Evolutionary conservation across 2,888 invertebrate genomes (phyloP).

Genomic region (Sturmia bella): DNA sequence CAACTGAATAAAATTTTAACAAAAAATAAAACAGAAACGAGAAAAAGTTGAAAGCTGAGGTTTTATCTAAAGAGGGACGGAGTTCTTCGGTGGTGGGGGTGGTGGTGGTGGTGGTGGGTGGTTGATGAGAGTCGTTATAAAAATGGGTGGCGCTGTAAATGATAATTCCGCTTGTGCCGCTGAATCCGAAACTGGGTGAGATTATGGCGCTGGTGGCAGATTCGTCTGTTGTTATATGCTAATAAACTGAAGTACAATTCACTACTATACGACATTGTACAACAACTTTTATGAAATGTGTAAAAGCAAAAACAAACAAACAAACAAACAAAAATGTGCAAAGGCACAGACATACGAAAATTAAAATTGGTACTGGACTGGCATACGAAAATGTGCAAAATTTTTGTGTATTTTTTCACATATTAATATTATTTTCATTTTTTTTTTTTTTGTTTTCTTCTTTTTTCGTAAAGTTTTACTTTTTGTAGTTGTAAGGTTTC

Average conservation of each 20-base stretch:
- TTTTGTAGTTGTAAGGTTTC: constrained; percentile 51
- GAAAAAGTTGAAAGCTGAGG: constrained; percentile 57
- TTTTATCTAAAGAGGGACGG: constrained; percentile 29
- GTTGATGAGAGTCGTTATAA: constrained; percentile 39
- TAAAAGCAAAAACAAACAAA: constrained; percentile 8
- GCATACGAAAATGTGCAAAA: constrained; percentile 28
- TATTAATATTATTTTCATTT: constrained; percentile 18
- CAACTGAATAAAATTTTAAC: constrained; percentile 29
- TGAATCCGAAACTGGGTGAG: constrained; percentile 29
- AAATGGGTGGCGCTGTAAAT: constrained; percentile 54
- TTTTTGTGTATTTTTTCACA: constrained; percentile 33
- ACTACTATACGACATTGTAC: constrained; percentile 45
- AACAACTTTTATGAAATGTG: constrained; percentile 54
- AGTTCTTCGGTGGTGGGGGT: constrained; percentile 38
- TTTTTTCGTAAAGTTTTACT: constrained; percentile 28
- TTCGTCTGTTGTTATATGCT: constrained; percentile 66
- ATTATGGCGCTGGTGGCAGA: constrained; percentile 45
- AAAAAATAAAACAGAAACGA: constrained; percentile 19
- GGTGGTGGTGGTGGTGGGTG: too few species aligned
- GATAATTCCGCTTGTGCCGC: constrained; percentile 51
- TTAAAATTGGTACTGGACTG: constrained; percentile 45
- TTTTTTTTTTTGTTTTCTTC: constrained; percentile 13
- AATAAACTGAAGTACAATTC: constrained; percentile 67
- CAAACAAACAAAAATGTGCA: constrained; percentile 11
- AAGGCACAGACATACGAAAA: constrained; percentile 29